Evolutionary conservation across 1,140 invertebrate genomes (phyloP).

Genomic region (Drosophila sturtevanti): DNA sequence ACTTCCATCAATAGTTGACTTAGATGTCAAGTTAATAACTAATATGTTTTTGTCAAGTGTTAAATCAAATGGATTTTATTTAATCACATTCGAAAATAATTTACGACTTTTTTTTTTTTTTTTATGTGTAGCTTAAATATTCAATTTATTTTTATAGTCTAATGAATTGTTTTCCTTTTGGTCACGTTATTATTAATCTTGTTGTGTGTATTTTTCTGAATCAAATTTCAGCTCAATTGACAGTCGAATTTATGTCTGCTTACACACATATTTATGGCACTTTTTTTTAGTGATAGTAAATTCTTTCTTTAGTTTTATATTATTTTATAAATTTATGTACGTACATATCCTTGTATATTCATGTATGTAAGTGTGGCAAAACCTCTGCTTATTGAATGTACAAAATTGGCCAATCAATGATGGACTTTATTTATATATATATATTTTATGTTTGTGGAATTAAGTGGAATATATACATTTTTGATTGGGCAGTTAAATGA

Average conservation of each 20-base stretch:
- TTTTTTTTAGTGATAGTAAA: constrained; percentile 11
- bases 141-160: background rate
- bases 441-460: constrained; percentile 7
- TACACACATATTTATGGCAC: background rate
- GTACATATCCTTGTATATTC: background rate
- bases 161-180: background rate
- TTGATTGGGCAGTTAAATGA: constrained; percentile 2
- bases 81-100: background rate
- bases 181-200: background rate
- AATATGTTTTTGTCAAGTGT: too few relatives aligned
- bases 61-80: too few relatives aligned
- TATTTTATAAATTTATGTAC: background rate
- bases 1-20: too few relatives aligned
- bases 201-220: background rate
- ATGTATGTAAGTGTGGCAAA: background rate
- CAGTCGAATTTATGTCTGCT: background rate
- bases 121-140: constrained; percentile 14
- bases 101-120: constrained; percentile 11
- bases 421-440: constrained; percentile 8
- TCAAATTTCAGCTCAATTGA: constrained; percentile 7
- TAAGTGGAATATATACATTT: constrained; percentile 8
- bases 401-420: constrained; percentile 3
- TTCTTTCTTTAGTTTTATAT: background rate
- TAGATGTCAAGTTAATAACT: too few relatives aligned
- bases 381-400: constrained; percentile 4